Evolutionary conservation across 1,140 invertebrate genomes (phyloP).

Genomic region (Hormaphis cornu): DNA sequence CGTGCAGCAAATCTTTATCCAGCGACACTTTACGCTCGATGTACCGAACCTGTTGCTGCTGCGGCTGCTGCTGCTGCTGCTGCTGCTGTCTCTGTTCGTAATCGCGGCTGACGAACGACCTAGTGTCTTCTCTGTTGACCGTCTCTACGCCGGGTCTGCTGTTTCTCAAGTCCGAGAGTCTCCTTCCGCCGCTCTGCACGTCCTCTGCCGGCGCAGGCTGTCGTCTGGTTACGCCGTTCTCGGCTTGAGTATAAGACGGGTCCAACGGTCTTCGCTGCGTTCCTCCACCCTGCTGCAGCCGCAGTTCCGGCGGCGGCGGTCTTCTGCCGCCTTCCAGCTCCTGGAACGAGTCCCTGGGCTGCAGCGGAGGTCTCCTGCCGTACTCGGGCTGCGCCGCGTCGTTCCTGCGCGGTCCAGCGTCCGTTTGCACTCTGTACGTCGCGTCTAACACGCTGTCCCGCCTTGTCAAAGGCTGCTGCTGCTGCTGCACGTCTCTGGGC

Average conservation of each 20-base stretch:
- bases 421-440: background rate
- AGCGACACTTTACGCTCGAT: background rate
- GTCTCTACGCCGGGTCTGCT: background rate
- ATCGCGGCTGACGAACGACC: background rate
- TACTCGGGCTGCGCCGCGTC: background rate
- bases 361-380: background rate
- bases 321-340: background rate
- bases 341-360: background rate
- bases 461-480: background rate
- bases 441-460: slow-evolving; percentile 4
- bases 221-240: too few relatives aligned
- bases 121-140: background rate
- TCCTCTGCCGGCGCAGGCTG: too few relatives aligned
- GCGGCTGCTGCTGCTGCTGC: too few relatives aligned
- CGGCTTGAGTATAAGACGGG: too few relatives aligned
- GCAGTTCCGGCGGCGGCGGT: background rate
- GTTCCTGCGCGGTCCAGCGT: background rate
- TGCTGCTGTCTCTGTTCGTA: too few relatives aligned
- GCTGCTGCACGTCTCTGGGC: background rate
- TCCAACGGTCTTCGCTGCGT: too few relatives aligned
- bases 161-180: background rate
- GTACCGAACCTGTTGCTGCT: background rate
- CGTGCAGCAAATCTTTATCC: background rate
- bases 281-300: background rate
- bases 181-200: background rate